These are phyloP conservation scores for Lycodopsis pacificus DNA, from an alignment of 2,797 vertebrate genomes.

Conservation along the genomic window DNA sequence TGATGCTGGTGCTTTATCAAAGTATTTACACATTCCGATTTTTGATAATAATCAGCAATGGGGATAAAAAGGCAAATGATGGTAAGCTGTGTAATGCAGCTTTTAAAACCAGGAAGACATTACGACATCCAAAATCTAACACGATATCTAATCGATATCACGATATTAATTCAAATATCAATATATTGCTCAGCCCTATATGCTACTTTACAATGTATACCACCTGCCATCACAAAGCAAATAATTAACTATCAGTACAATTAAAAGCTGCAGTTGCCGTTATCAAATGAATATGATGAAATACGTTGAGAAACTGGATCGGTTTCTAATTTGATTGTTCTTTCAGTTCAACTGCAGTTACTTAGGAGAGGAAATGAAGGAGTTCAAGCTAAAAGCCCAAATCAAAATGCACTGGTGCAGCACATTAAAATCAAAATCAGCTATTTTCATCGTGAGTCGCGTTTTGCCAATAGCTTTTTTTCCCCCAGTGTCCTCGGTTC, in stretches of 20 bases:
- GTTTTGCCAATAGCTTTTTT: not conserved
- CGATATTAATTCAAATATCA: not conserved
- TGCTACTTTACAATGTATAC: not conserved
- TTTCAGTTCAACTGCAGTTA: not conserved
- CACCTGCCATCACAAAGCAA: not conserved
- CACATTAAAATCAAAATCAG: not conserved
- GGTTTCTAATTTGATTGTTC: not conserved
- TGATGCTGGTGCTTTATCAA: not conserved
- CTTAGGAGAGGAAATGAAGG: not conserved
- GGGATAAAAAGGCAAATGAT: not conserved
- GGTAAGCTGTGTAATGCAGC: not conserved
- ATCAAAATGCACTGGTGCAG: not conserved
- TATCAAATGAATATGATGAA: not conserved
- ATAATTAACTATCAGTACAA: not conserved
- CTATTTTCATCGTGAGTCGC: not conserved
- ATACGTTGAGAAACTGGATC: not conserved
- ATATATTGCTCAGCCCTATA: not conserved
- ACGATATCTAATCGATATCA: not conserved
- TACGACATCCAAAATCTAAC: not conserved
- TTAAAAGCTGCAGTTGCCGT: not conserved
- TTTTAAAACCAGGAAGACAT: not conserved
- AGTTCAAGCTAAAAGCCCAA: not conserved
- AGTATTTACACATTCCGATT: not conserved
- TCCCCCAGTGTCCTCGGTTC: constrained; percentile 27
- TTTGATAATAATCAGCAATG: not conserved